phyloP scores from a whole-genome alignment of 2,797 vertebrate genomes.

The Phylloscopus collybita region DNA sequence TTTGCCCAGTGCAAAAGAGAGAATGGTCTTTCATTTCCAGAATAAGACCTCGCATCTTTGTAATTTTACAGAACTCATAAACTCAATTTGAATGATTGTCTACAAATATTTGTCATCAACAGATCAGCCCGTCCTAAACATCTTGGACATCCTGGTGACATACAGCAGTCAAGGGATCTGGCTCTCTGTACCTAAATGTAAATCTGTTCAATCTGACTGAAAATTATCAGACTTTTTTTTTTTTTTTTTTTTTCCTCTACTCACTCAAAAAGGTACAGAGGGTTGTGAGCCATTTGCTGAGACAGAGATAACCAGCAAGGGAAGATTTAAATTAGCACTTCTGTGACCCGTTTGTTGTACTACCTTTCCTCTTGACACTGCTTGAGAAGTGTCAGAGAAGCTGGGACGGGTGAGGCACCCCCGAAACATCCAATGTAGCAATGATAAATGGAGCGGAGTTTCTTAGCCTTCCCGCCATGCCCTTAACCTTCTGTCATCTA shows the following conservation, averaged over 20 bases:
- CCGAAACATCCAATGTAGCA: not conserved
- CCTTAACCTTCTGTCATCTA: constrained; percentile 52
- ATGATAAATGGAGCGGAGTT: constrained; percentile 24
- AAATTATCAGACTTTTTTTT: not conserved
- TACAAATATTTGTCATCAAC: not conserved
- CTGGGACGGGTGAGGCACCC: constrained; percentile 7
- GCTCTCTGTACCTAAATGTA: not conserved
- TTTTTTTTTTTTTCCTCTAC: not conserved
- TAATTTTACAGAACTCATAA: not conserved
- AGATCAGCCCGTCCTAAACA: not conserved
- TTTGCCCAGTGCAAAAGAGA: not conserved
- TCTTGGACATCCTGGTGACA: not conserved
- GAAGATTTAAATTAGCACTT: constrained; percentile 10
- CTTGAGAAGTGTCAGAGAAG: not conserved
- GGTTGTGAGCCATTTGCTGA: not conserved
- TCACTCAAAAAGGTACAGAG: not conserved
- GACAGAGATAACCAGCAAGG: not conserved
- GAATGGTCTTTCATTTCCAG: not conserved
- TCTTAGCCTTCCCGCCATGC: constrained; percentile 7
- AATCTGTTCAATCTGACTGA: not conserved
- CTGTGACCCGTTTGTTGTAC: not conserved
- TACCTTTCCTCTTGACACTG: constrained; percentile 29
- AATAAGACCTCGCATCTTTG: not conserved
- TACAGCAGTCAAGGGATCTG: not conserved
- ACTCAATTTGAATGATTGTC: not conserved